Conservation (phyloP, 1,140 invertebrate species). For the Hypsibius dujardini region DNA sequence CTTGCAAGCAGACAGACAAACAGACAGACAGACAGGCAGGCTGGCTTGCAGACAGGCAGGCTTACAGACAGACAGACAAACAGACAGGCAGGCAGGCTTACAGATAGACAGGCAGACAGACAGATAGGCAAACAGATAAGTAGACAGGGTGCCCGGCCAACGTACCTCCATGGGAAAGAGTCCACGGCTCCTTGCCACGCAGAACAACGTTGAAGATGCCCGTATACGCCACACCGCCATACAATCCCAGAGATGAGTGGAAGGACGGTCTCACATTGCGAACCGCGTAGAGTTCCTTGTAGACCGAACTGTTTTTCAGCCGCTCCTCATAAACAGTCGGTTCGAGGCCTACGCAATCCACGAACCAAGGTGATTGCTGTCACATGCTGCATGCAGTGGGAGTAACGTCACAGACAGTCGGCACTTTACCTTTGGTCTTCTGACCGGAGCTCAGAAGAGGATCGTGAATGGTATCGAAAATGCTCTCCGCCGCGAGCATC, state of each 20-base stretch:
- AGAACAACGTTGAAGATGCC: constrained; percentile 66
- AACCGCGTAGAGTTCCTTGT: constrained; percentile 69
- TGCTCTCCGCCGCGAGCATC: constrained; percentile 82
- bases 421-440: constrained; percentile 27
- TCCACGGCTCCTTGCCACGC: constrained; percentile 80
- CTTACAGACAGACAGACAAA: too few relatives aligned
- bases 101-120: too few relatives aligned
- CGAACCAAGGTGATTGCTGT: too few relatives aligned
- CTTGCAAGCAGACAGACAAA: too few relatives aligned
- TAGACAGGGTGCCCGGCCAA: too few relatives aligned
- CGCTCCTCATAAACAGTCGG: constrained; percentile 55
- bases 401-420: too few relatives aligned
- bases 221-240: constrained; percentile 74
- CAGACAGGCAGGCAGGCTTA: too few relatives aligned
- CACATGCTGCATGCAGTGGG: too few relatives aligned
- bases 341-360: constrained; percentile 42
- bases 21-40: too few relatives aligned
- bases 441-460: constrained; percentile 26
- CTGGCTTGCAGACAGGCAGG: too few relatives aligned
- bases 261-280: constrained; percentile 90
- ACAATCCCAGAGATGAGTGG: constrained; percentile 66
- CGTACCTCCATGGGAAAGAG: constrained; percentile 62
- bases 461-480: constrained; percentile 51
- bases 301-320: constrained; percentile 68
- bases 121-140: too few relatives aligned